These are phyloP conservation scores for Cepaea hortensis DNA, from an alignment of 2,888 invertebrate genomes.

Conservation along the genomic window DNA sequence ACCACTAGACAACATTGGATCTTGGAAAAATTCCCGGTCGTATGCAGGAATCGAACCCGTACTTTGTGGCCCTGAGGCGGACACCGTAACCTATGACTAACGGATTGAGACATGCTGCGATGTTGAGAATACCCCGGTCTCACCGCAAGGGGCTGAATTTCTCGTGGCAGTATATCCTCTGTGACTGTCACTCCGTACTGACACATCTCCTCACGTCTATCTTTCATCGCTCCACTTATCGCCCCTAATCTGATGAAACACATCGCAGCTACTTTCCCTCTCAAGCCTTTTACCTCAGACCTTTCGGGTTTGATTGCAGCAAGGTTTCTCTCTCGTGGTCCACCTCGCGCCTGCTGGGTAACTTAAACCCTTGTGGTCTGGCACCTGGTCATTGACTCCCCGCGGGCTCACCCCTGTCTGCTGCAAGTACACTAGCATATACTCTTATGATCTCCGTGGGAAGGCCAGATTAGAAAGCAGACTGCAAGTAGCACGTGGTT, in stretches of 20 bases:
- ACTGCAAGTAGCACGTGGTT: background rate
- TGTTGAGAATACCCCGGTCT: background rate
- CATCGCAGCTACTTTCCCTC: background rate
- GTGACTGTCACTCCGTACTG: background rate
- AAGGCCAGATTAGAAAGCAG: background rate
- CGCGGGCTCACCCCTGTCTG: background rate
- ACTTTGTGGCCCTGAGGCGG: no score
- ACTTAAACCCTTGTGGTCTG: background rate
- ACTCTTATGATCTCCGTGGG: conserved; percentile 25
- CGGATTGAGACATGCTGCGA: no score
- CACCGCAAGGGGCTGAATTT: background rate
- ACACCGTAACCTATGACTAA: no score
- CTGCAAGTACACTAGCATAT: background rate
- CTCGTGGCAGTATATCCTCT: background rate
- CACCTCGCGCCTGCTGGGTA: background rate
- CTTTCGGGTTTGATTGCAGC: background rate
- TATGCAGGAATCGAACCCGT: no score
- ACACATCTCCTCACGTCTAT: background rate
- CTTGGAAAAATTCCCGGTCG: no score
- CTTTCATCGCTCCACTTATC: background rate
- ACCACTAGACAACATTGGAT: no score
- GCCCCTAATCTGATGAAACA: background rate
- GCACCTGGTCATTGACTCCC: conserved; percentile 21
- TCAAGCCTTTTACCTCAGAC: background rate
- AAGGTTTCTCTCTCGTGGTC: background rate